Evolutionary conservation across 2,797 vertebrate genomes (phyloP), one percentile per base, ranked within the genome.

Genomic region (Neosilurus mollespiculum): DNA sequence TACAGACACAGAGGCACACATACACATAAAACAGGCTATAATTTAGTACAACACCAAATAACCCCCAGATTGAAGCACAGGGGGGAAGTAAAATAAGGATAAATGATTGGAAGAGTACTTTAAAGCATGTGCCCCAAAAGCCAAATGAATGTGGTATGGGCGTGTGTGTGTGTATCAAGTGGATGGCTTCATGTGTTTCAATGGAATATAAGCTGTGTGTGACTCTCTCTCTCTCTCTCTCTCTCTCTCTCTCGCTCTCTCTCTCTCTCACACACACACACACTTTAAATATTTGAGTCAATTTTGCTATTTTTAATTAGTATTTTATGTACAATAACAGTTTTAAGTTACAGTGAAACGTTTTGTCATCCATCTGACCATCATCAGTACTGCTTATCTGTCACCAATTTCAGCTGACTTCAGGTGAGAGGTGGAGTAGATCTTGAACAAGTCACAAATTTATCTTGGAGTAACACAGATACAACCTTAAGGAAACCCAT

Each of bases 1-100:
- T 76, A 73, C 73, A 84, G 49, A 67, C 79, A 84, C 84, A 85
- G 72, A 83, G 61, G 53, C 77, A 78, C 16, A n/a, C 2, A 61
- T 22, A 37, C 20, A 84, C 83, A 78, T 61, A 85, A 53, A 61
- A 81, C 82, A 81, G 73, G 78, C 88, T 89, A 83, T 89, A 89
- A 90, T 89, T 89, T 81, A 79, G 83, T 34, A 51, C 82, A 78
- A 54, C 22, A 4, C 37, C 85, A 84, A 87, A 87, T 85, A 78
- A 87, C 84, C n/a, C 67, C 72, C 53, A 73, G 81, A 83, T 82
- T 89, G 82, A 89, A 89, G 87, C 88, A 84, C 53, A 84, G 81
- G 76, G 62, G 78, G 81, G 66, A 75, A 78, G 90, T 84, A 49
- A 82, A 84, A 85, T 70, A 72, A 62, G 58, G 78, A 49, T 34